Conservation (phyloP, 2,888 invertebrate genomes). For the Pyrrhia umbra region DNA sequence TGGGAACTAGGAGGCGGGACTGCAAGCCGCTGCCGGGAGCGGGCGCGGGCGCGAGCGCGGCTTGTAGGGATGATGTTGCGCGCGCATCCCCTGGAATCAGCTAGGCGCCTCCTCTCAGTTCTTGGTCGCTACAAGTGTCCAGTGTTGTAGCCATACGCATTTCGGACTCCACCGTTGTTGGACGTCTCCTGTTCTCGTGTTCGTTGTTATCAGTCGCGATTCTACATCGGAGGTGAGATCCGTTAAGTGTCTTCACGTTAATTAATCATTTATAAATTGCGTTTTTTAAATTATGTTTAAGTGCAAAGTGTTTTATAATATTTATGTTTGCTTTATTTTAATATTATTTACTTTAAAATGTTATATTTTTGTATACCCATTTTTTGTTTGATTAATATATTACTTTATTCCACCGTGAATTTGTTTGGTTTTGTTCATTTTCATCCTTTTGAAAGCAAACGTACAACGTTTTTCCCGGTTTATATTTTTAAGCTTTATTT, state of each 20-base stretch:
- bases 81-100: conserved; percentile 48
- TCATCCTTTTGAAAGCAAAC: neutral
- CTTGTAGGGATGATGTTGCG: conserved; percentile 37
- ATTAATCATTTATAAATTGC: neutral
- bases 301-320: neutral
- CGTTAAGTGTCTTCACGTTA: conserved; percentile 3
- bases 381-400: conserved; percentile 4
- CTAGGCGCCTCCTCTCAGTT: conserved; percentile 26
- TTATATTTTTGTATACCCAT: neutral
- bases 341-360: neutral
- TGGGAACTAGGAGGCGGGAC: conserved; percentile 25
- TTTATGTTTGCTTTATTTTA: neutral
- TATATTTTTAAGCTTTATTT: no score
- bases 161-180: neutral
- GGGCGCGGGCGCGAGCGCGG: conserved; percentile 40
- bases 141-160: conserved; percentile 40
- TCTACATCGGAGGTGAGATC: conserved; percentile 15
- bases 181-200: neutral
- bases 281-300: neutral
- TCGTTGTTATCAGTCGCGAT: neutral
- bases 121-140: conserved; percentile 49
- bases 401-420: neutral
- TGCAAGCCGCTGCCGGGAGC: conserved; percentile 10
- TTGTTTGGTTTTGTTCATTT: neutral
- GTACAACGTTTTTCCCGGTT: neutral